These are phyloP conservation scores for Apogon talboti DNA, from an alignment of 2,797 vertebrate genomes.

Conservation along the genomic window DNA sequence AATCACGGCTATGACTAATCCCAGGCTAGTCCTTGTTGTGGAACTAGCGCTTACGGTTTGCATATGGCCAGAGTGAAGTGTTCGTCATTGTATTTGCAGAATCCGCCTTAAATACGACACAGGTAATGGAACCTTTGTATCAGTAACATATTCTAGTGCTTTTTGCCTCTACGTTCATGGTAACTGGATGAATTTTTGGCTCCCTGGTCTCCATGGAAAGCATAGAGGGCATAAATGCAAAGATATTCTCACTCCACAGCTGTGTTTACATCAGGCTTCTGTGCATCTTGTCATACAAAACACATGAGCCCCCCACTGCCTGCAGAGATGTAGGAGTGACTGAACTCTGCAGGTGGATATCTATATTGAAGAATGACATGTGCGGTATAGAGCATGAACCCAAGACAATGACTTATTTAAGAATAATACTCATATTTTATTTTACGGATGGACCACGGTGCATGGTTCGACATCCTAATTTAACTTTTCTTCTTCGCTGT, in stretches of 20 bases:
- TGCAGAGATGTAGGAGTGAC: conserved; percentile 48
- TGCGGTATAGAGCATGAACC: conserved; percentile 21
- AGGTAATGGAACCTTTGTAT: conserved; percentile 10
- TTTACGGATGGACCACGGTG: background rate
- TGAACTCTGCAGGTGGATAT: conserved; percentile 66
- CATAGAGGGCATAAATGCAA: conserved; percentile 22
- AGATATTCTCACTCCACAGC: conserved; percentile 51
- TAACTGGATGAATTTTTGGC: conserved; percentile 22
- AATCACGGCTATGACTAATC: conserved; percentile 47
- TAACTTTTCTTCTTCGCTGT: conserved; percentile 18
- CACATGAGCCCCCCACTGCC: conserved; percentile 45
- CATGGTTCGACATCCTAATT: background rate
- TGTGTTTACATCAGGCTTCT: conserved; percentile 62
- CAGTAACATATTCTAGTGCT: background rate
- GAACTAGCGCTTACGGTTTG: conserved; percentile 32
- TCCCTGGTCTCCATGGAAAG: conserved; percentile 14
- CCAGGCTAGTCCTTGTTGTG: conserved; percentile 24
- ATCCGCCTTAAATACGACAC: conserved; percentile 6
- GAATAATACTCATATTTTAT: background rate
- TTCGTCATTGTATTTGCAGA: conserved; percentile 22
- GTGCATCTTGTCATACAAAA: conserved; percentile 57
- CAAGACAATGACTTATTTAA: conserved; percentile 17
- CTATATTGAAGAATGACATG: conserved; percentile 52
- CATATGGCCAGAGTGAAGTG: conserved; percentile 11
- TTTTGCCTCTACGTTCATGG: conserved; percentile 1